Evolutionary conservation across 35 echinoderm and acorn worm species (phyloP), one percentile per base, ranked within the genome.

Genomic region (Lytechinus variegatus): DNA sequence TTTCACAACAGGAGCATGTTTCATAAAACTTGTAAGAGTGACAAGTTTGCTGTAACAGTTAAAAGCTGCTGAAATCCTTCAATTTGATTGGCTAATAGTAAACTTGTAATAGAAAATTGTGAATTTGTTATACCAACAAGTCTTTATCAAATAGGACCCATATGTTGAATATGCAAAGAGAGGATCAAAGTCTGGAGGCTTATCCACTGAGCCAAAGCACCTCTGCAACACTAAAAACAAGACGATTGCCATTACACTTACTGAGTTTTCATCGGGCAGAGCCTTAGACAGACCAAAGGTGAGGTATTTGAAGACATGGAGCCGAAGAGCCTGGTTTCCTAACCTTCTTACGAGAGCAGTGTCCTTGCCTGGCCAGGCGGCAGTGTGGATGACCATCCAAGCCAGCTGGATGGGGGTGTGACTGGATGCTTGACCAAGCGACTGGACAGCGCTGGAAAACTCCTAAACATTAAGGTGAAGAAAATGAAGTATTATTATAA

Each of bases 251-350:
- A 56, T 56, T 11, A 87, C 8, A 51, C 97, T 96, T 86, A 97
- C 97, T 29, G 95, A 89, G 28, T 89, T 95, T 13, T 96, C 54
- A 52, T 72, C 33, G 3, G 87, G 54, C 28, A 94, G 56, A 4
- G 54, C 53, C 10, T 72, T 86, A 5, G 28, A 86, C 55, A 99
- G 56, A 54, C 95, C 96, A 21, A 24, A 55, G 8, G 60, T 72
- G 6, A 99, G 95, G 54, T 98, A 99, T 53, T 96, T 58, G 54
- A 99, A 97, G 24, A 98, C 97, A 44, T 98, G 97, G 52, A 97
- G 96, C 91, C 95, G 96, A 8, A 97, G 52, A 27, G 98, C 98
- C 91, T 97, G 95, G 86, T 99, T 96, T 27, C 97, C 98, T 11
- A 99, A 94, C 21, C 89, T 94, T 66, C 95, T 71, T 16, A 98